Base-by-base conservation (phyloP, 2,888 invertebrate genomes). In the Agrochola lota region DNA sequence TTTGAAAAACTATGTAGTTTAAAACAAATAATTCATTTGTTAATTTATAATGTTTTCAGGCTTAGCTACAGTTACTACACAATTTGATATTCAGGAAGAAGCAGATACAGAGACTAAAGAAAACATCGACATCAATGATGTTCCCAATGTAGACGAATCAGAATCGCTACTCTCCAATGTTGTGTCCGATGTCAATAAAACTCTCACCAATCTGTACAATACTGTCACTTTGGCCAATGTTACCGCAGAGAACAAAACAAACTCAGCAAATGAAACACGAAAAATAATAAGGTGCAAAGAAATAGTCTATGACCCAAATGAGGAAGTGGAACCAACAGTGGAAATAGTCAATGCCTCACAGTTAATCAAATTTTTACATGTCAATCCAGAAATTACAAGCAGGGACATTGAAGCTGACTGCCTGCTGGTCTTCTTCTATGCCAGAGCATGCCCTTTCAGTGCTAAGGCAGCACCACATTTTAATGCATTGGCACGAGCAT, bases 361-460 rank as follows among this genome's bases (percentile, higher is more conserved):
- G 78, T 94, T 98, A n/a, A 97, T 97, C 40, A 98, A 98, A 91
- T 91, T 98, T 30, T 92, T 98, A 49, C 97, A 97, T 83, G 94
- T 97, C 0, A 97, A 98, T 89, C 95, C 97, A 35, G 98, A 98
- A 80, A 96, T 98, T n/a, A 97, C 97, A 9, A 97, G 96, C 52
- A 97, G 98, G 83, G 97, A 97, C 59, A 97, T 96, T 43, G 97
- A 97, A 87, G 97, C 97, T 40, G 95, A 97, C 63, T 99, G 99
- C 94, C 97, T 98, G 1, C 94, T 99, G 35, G 98, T 99, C 6
- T 96, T 99, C 88, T 99, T 99, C 95, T 99, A 98, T 94, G 98
- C 99, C 0, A 98, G 98, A 84, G 98, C 98, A 92, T 99, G 99
- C 91, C 98, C 98, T 3, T 99, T 99, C 90, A 99, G 99, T 90